Evolutionary conservation across 2,888 invertebrate species (phyloP), one percentile per base, ranked within the genome.

Genomic region (Cybosia mesomella): DNA sequence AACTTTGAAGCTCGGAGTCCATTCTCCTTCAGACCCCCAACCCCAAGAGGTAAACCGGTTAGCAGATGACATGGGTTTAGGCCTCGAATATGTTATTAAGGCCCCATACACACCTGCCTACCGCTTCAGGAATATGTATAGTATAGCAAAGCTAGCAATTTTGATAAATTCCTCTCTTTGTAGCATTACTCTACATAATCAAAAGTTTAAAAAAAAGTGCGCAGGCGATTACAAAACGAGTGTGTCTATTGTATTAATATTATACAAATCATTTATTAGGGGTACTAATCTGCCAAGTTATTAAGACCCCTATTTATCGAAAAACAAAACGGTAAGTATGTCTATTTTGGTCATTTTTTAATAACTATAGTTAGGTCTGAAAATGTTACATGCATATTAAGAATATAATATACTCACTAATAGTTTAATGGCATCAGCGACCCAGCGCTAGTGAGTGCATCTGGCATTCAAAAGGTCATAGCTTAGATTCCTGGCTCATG

Each of bases 191-290:
- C 68, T 69, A 18, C 36, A 18, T 32, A 71, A 68, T 62, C 18
- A 68, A 66, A 68, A 34, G 49, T 68, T 74, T 72, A 66, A 73
- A 73, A n/a, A 84, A 84, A 66, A 62, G 70, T 85, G 82, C 84
- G 83, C 86, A 75, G 76, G 80, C 85, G 83, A 78, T 72, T 83
- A 83, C 85, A 86, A 87, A 85, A 85, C 80, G 82, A 82, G 84
- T 86, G 77, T 83, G 18, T 60, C 82, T 83, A 85, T 85, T 86
- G 82, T 89, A 85, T 84, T 86, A 80, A 77, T 76, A 73, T 58
- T 74, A 70, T 69, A 67, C 65, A 79, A 66, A 36, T 71, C 66
- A 66, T 64, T 55, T 57, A 69, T 68, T 67, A 64, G 69, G 72
- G 71, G 64, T 58, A 43, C 8, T 32, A 5, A 60, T 49, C 11